These are phyloP conservation scores for Spodoptera frugiperda DNA, from an alignment of 1,140 invertebrate genomes.

Conservation along the genomic window DNA sequence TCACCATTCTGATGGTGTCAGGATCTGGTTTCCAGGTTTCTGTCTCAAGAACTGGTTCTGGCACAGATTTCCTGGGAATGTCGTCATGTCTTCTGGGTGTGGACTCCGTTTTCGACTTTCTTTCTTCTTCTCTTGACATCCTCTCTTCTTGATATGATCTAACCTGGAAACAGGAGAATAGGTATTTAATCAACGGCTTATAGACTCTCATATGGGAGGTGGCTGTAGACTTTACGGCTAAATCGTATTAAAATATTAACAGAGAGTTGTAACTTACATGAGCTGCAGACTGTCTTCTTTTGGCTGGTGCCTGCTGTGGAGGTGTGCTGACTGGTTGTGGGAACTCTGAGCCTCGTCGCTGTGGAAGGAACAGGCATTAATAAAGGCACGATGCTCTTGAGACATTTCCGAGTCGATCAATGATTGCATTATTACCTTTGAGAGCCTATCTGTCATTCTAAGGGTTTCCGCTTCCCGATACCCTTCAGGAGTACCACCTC, in stretches of 20 bases:
- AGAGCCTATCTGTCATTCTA: slow-evolving; percentile 70
- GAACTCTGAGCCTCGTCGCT: slow-evolving; percentile 81
- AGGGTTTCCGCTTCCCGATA: slow-evolving; percentile 79
- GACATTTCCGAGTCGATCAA: neutral
- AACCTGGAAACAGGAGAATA: slow-evolving; percentile 59
- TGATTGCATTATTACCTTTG: slow-evolving; percentile 62
- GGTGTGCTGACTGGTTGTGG: slow-evolving; percentile 80
- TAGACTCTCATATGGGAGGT: too few species aligned
- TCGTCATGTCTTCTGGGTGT: slow-evolving; percentile 67
- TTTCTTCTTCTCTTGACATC: slow-evolving; percentile 54
- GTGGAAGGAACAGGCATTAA: slow-evolving; percentile 31
- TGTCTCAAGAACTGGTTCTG: slow-evolving; percentile 52
- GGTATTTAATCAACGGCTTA: too few species aligned
- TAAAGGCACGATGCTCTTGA: neutral
- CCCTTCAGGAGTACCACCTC: slow-evolving; percentile 76
- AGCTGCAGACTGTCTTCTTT: slow-evolving; percentile 78
- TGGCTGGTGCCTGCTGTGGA: slow-evolving; percentile 69
- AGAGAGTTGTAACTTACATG: slow-evolving; percentile 66
- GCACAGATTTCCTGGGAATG: slow-evolving; percentile 60
- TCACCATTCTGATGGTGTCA: slow-evolving; percentile 74
- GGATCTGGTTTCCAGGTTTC: slow-evolving; percentile 75
- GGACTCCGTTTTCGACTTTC: slow-evolving; percentile 60
- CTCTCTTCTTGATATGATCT: slow-evolving; percentile 76
- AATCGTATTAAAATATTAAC: too few species aligned
- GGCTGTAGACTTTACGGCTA: too few species aligned